Evolutionary conservation across 2,888 invertebrate species (phyloP).

Genomic region (Conistra vaccinii): DNA sequence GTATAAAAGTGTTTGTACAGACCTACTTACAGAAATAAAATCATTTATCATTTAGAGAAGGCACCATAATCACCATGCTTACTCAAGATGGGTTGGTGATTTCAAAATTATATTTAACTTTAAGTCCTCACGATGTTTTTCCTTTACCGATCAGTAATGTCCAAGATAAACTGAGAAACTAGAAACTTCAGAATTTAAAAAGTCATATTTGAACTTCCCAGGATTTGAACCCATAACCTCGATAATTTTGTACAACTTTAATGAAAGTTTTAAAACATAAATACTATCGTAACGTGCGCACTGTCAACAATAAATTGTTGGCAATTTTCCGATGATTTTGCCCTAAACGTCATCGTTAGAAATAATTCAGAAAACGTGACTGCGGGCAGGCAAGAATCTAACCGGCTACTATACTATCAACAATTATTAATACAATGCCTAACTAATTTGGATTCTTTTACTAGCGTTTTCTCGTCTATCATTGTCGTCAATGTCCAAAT

Average conservation of each 20-base stretch:
- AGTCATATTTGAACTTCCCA: background rate
- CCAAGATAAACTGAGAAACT: background rate
- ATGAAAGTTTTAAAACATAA: background rate
- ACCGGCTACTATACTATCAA: background rate
- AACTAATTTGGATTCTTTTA: background rate
- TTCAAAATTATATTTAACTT: background rate
- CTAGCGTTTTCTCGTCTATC: background rate
- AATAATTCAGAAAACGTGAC: conserved; percentile 1
- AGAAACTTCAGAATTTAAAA: background rate
- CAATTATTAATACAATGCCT: background rate
- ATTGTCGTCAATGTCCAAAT: background rate
- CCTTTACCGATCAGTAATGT: background rate
- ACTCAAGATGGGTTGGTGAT: background rate
- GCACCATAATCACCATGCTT: background rate
- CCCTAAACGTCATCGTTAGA: background rate
- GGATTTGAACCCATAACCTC: background rate
- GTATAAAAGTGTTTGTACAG: no score
- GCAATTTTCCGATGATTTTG: background rate
- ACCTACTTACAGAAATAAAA: no score
- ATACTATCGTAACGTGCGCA: background rate
- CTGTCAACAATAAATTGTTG: background rate
- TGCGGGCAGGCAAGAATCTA: background rate
- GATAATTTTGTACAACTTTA: no score
- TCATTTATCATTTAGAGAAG: no score
- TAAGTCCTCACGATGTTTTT: background rate